Conservation (phyloP, 2,888 invertebrate species). For the Erebia aethiops region DNA sequence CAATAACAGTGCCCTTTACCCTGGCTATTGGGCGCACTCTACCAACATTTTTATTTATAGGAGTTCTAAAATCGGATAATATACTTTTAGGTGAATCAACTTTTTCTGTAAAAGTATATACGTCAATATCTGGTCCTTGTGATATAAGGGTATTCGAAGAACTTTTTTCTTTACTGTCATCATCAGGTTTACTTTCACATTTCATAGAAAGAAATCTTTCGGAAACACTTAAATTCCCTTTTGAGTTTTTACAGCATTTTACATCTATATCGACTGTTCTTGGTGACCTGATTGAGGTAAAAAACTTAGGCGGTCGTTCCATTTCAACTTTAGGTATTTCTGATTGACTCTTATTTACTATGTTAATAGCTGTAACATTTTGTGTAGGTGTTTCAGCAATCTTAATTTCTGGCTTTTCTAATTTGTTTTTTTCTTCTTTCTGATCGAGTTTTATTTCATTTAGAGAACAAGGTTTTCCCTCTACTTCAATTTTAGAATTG, state of each 20-base stretch:
- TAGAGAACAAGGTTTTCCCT: slow-evolving; percentile 41
- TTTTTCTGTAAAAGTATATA: slow-evolving; percentile 78
- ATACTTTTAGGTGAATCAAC: slow-evolving; percentile 78
- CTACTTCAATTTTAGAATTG: slow-evolving; percentile 31
- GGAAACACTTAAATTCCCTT: slow-evolving; percentile 74
- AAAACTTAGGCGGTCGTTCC: slow-evolving; percentile 76
- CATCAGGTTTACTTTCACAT: slow-evolving; percentile 66
- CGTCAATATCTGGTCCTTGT: slow-evolving; percentile 75
- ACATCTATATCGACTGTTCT: slow-evolving; percentile 76
- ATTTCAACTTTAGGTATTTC: slow-evolving; percentile 67
- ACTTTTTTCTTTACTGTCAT: slow-evolving; percentile 62
- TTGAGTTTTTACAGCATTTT: slow-evolving; percentile 74
- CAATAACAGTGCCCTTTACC: slow-evolving; percentile 77
- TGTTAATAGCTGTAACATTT: slow-evolving; percentile 21
- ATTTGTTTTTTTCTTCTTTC: slow-evolving; percentile 37
- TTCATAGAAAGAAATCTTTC: slow-evolving; percentile 74
- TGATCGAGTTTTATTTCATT: slow-evolving; percentile 36
- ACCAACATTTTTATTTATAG: slow-evolving; percentile 69
- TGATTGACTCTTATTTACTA: slow-evolving; percentile 21
- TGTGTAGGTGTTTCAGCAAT: slow-evolving; percentile 17
- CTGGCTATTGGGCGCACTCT: slow-evolving; percentile 77
- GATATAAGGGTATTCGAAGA: slow-evolving; percentile 62
- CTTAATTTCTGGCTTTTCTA: slow-evolving; percentile 49
- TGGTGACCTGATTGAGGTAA: slow-evolving; percentile 71
- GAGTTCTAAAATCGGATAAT: slow-evolving; percentile 71